phyloP scores from a whole-genome alignment of 2,113 vertebrate species.

The Acanthochromis polyacanthus region DNA sequence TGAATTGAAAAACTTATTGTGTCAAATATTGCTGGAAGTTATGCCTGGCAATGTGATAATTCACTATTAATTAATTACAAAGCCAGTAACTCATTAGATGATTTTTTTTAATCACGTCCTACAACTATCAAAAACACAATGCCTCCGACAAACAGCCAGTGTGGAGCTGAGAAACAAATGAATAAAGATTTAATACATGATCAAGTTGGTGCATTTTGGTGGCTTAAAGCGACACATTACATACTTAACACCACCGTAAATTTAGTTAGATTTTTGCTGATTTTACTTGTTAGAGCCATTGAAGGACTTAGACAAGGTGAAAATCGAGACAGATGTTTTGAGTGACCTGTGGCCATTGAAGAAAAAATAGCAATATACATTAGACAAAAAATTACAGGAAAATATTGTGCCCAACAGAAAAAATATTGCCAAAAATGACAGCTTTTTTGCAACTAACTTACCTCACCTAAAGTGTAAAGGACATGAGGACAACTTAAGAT shows the following conservation, averaged over 20 bases:
- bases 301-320: background rate
- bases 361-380: background rate
- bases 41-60: too few relatives aligned
- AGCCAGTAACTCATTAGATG: too few relatives aligned
- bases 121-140: too few relatives aligned
- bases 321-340: background rate
- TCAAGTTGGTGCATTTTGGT: background rate
- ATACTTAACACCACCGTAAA: background rate
- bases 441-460: background rate
- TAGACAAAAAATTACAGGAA: background rate
- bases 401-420: background rate
- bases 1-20: too few relatives aligned
- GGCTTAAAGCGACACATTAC: constrained; percentile 9
- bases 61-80: too few relatives aligned
- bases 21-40: too few relatives aligned
- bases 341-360: background rate
- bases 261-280: constrained; percentile 9
- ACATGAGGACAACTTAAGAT: background rate
- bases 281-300: background rate
- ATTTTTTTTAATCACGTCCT: too few relatives aligned
- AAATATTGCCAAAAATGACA: background rate
- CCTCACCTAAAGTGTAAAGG: background rate
- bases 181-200: background rate
- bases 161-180: background rate
- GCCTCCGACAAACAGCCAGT: too few relatives aligned